A percentile compares a stretch with the other conserved stretches of the same genome.
Evolutionary conservation across 2,113 vertebrate species (phyloP).

Genomic region (Hippocampus abdominalis): DNA sequence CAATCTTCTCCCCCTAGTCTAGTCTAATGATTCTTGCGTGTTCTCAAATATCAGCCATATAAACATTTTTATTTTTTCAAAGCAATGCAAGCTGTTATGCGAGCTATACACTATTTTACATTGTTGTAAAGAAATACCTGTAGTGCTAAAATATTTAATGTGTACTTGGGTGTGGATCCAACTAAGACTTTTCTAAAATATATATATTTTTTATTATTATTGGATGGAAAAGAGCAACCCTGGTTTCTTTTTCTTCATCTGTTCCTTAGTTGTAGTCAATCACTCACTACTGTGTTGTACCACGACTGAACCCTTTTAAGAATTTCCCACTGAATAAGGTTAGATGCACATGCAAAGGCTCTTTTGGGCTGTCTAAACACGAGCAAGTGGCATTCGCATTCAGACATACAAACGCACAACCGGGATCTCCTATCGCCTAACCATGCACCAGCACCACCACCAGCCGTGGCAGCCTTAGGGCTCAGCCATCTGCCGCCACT

Average conservation of each 20-base stretch:
- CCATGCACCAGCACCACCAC: constrained; percentile 36
- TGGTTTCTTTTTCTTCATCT: not conserved
- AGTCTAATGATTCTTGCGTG: too few species aligned
- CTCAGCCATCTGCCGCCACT: constrained; percentile 67
- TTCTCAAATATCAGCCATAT: too few species aligned
- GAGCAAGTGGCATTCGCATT: constrained; percentile 32
- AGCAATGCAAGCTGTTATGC: too few species aligned
- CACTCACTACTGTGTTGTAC: not conserved
- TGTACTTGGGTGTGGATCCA: too few species aligned
- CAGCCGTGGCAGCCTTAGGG: constrained; percentile 64
- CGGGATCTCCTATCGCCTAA: not conserved
- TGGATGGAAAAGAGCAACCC: too few species aligned
- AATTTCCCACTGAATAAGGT: not conserved
- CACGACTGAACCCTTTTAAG: not conserved
- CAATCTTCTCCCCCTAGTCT: too few species aligned
- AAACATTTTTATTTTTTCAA: too few species aligned
- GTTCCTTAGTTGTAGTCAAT: not conserved
- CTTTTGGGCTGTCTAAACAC: constrained; percentile 24
- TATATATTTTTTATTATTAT: too few species aligned
- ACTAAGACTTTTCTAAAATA: too few species aligned
- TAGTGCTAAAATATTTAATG: too few species aligned
- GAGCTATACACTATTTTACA: too few species aligned
- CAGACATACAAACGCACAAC: constrained; percentile 17
- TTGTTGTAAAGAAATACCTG: too few species aligned
- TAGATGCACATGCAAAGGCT: not conserved